Conservation (phyloP, 2,888 invertebrate species). For the Nemotelus nigrinus region DNA sequence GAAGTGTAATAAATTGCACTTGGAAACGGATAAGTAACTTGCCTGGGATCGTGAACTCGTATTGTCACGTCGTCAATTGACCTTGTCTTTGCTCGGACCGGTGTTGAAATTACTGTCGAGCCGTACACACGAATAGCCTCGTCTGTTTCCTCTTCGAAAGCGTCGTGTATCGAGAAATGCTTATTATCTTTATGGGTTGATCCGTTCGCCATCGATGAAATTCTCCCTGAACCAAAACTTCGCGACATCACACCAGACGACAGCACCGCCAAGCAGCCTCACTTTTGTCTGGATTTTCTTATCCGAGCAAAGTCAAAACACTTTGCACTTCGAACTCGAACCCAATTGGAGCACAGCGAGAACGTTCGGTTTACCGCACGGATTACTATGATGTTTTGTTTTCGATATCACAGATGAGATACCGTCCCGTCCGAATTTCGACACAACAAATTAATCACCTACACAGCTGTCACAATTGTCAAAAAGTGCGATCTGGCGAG, state of each 20-base stretch:
- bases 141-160: constrained; percentile 86
- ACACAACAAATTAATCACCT: constrained; percentile 39
- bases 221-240: constrained; percentile 6
- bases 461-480: constrained; percentile 30
- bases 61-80: constrained; percentile 67
- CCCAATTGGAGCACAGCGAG: neutral
- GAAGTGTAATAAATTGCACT: too few species aligned
- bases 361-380: neutral
- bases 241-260: constrained; percentile 34
- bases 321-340: constrained; percentile 28
- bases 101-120: constrained; percentile 77
- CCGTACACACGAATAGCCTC: constrained; percentile 85
- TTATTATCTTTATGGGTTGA: constrained; percentile 65
- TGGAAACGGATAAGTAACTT: constrained; percentile 51
- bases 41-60: constrained; percentile 66
- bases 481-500: neutral
- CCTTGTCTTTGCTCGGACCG: constrained; percentile 70
- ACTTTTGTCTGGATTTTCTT: constrained; percentile 3
- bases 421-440: neutral
- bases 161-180: constrained; percentile 84
- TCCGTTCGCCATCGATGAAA: constrained; percentile 17
- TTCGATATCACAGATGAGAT: constrained; percentile 14
- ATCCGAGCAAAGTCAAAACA: neutral
- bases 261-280: neutral
- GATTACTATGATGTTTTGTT: constrained; percentile 2